A percentile compares a stretch with the other conserved stretches of the same genome.
These are phyloP conservation scores for Metellina segmentata DNA, from an alignment of 2,888 invertebrate genomes.

Conservation along the genomic window DNA sequence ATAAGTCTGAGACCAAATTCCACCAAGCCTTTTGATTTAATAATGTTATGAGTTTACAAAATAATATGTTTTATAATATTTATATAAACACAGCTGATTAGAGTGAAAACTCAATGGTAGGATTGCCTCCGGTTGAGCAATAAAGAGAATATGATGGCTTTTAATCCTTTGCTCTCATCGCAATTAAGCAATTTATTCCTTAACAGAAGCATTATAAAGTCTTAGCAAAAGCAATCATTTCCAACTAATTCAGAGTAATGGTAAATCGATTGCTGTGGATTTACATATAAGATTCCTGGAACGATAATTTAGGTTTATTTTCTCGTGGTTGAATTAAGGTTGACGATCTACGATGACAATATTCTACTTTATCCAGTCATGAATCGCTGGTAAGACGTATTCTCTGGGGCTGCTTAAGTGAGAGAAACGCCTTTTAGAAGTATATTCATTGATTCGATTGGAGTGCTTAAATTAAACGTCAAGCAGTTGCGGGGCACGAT, in stretches of 20 bases:
- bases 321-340: not conserved
- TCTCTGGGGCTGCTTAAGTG: not conserved
- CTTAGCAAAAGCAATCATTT: not conserved
- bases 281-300: not conserved
- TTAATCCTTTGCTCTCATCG: too few species aligned
- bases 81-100: too few species aligned
- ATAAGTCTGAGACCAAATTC: too few species aligned
- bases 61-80: too few species aligned
- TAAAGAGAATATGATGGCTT: too few species aligned
- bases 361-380: not conserved
- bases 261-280: not conserved
- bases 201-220: not conserved
- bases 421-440: not conserved
- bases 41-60: too few species aligned
- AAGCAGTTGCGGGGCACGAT: too few species aligned
- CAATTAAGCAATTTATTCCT: not conserved
- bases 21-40: too few species aligned
- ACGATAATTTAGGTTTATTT: not conserved
- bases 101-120: too few species aligned
- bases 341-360: not conserved
- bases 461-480: not conserved
- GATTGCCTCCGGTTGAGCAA: too few species aligned
- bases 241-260: not conserved
- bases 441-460: not conserved
- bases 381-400: not conserved